Conservation (phyloP, 2,113 vertebrate genomes). For the Pangasianodon gigas region DNA sequence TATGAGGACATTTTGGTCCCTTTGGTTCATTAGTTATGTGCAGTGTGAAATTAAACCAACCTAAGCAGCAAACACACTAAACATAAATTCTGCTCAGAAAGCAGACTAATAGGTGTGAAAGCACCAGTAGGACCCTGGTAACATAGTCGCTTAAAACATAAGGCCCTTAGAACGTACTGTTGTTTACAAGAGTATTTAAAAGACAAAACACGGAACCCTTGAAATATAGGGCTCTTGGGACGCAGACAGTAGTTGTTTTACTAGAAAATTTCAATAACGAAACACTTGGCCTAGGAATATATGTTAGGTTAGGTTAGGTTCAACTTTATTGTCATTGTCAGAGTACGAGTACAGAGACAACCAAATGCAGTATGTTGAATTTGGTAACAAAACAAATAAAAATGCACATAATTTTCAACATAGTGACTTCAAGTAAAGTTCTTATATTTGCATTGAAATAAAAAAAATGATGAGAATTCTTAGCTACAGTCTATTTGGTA, state of each 20-base stretch:
- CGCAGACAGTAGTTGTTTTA: neutral
- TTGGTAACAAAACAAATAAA: neutral
- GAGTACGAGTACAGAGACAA: no score
- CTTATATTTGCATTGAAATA: neutral
- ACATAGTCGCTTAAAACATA: no score
- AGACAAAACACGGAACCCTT: neutral
- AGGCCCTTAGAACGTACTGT: no score
- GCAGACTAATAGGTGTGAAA: no score
- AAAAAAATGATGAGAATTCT: neutral
- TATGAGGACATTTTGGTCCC: neutral
- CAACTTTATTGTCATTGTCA: no score
- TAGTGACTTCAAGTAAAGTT: neutral
- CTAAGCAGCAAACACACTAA: no score
- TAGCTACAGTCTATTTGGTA: neutral
- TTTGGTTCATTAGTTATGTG: neutral
- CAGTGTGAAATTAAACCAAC: neutral
- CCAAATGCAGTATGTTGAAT: neutral
- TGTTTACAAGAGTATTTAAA: no score
- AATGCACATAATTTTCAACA: neutral
- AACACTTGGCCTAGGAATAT: no score
- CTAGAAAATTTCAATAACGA: neutral
- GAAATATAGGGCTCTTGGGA: neutral
- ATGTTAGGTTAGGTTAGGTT: neutral
- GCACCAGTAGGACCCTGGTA: no score
- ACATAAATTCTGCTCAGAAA: no score